These are phyloP conservation scores for Zele albiditarsus DNA, from an alignment of 2,888 invertebrate genomes.

Conservation along the genomic window DNA sequence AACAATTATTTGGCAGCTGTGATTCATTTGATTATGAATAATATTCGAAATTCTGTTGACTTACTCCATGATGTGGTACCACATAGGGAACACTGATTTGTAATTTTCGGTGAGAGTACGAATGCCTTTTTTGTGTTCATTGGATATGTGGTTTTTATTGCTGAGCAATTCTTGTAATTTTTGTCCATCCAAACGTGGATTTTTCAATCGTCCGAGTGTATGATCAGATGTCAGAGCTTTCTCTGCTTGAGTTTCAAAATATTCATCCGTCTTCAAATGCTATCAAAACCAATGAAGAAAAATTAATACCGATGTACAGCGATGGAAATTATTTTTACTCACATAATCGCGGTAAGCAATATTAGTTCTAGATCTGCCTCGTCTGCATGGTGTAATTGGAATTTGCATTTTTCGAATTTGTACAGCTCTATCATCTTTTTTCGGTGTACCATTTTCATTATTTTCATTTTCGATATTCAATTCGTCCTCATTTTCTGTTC, in stretches of 20 bases:
- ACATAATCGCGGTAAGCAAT: slow-evolving; percentile 62
- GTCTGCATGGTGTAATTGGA: slow-evolving; percentile 50
- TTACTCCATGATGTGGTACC: slow-evolving; percentile 78
- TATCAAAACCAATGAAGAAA: slow-evolving; percentile 43
- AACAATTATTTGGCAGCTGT: not conserved
- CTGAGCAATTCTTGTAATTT: slow-evolving; percentile 77
- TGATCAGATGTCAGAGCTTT: slow-evolving; percentile 83
- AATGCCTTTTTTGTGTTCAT: slow-evolving; percentile 78
- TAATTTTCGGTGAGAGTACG: slow-evolving; percentile 76
- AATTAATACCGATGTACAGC: slow-evolving; percentile 1
- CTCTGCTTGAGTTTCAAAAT: slow-evolving; percentile 67
- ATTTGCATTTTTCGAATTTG: slow-evolving; percentile 37
- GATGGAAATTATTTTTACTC: slow-evolving; percentile 44
- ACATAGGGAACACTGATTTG: slow-evolving; percentile 78
- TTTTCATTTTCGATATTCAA: slow-evolving; percentile 15
- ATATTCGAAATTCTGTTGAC: slow-evolving; percentile 41
- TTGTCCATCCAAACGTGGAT: slow-evolving; percentile 81
- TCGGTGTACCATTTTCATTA: slow-evolving; percentile 15
- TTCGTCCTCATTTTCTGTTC: slow-evolving; percentile 54
- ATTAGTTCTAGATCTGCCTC: slow-evolving; percentile 48
- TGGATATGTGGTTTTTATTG: slow-evolving; percentile 73
- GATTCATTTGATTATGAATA: not conserved
- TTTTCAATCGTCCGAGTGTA: slow-evolving; percentile 84
- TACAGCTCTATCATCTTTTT: slow-evolving; percentile 19
- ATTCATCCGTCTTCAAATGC: slow-evolving; percentile 67